These are phyloP conservation scores for Palythoa caribaeorum DNA, from an alignment of 92 coral and sea anemone genomes.

Conservation along the genomic window DNA sequence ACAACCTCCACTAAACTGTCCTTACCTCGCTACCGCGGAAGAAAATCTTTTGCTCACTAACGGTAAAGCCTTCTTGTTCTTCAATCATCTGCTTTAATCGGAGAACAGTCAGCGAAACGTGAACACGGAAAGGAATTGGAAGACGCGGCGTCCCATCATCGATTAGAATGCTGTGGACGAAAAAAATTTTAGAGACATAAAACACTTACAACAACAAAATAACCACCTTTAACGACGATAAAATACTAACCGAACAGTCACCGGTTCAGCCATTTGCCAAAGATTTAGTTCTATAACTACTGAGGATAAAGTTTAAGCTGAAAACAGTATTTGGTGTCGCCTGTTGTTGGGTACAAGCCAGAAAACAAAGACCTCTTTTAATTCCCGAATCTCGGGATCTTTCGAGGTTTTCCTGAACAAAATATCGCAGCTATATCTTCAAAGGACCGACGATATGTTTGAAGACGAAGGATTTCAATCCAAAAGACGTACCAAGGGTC, in stretches of 20 bases:
- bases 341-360: constrained; percentile 21
- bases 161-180: constrained; percentile 80
- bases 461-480: neutral
- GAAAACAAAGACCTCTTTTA: constrained; percentile 21
- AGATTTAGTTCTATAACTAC: constrained; percentile 19
- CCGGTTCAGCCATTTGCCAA: constrained; percentile 79
- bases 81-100: constrained; percentile 97
- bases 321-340: neutral
- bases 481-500: neutral
- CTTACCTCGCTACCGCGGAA: constrained; percentile 92
- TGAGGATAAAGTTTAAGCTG: neutral
- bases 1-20: constrained; percentile 25
- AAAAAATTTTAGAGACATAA: constrained; percentile 38
- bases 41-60: constrained; percentile 91
- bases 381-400: constrained; percentile 13
- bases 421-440: neutral
- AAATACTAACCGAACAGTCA: constrained; percentile 85
- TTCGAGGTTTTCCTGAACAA: neutral
- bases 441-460: neutral
- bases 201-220: constrained; percentile 49
- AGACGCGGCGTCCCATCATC: constrained; percentile 99
- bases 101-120: constrained; percentile 82
- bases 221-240: neutral
- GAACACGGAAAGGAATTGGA: constrained; percentile 94
- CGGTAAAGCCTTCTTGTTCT: constrained; percentile 97